Conservation (phyloP, 1,140 invertebrate species). For the Drosophila ohnishii region DNA sequence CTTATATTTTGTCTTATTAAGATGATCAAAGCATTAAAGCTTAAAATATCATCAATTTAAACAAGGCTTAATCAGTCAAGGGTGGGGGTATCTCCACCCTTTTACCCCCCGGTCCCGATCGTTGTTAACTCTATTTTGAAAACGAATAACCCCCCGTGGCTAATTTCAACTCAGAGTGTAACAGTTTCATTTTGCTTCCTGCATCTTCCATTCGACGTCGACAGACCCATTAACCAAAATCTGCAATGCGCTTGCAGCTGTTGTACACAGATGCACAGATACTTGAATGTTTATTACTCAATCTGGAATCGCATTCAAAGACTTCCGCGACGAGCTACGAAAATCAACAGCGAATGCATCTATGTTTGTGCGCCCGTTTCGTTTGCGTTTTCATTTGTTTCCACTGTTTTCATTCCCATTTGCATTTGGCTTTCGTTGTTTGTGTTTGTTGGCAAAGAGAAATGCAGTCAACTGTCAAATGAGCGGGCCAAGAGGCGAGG, state of each 20-base stretch:
- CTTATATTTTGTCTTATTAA: background rate
- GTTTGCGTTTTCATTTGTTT: conserved; percentile 26
- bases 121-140: conserved; percentile 46
- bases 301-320: conserved; percentile 67
- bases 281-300: conserved; percentile 74
- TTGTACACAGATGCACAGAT: conserved; percentile 45
- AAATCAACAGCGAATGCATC: conserved; percentile 44
- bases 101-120: background rate
- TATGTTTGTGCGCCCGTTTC: conserved; percentile 29
- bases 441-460: conserved; percentile 34
- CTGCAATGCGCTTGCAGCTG: conserved; percentile 64
- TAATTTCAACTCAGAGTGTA: conserved; percentile 58
- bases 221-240: conserved; percentile 74
- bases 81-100: conserved; percentile 2
- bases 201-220: conserved; percentile 52
- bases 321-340: conserved; percentile 66
- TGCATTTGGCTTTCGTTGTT: conserved; percentile 23
- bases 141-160: conserved; percentile 51
- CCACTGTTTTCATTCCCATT: conserved; percentile 19
- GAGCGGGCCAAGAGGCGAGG: conserved; percentile 17
- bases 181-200: conserved; percentile 70
- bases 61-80: conserved; percentile 4
- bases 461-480: conserved; percentile 75
- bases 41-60: background rate
- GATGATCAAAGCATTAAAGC: background rate